Evolutionary conservation across 2,797 vertebrate genomes (phyloP).

Genomic region (Eutrigla gurnardus): DNA sequence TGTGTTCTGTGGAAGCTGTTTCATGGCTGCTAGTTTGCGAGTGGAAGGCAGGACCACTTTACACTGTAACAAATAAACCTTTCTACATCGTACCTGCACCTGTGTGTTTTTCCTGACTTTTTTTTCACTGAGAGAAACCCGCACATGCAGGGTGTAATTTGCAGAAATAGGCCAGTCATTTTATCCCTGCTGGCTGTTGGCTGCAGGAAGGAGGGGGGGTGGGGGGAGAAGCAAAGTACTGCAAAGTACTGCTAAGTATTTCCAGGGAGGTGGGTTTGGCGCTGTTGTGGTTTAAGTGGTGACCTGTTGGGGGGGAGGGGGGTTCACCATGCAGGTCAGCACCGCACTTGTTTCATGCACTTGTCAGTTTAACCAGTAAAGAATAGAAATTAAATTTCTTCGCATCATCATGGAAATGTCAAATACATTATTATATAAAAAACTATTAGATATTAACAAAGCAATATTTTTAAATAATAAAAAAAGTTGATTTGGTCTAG

Average conservation of each 20-base stretch:
- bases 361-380: conserved; percentile 6
- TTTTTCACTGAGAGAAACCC: conserved; percentile 49
- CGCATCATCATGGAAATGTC: not conserved
- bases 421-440: not conserved
- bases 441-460: not conserved
- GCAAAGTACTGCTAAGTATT: conserved; percentile 54
- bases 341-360: conserved; percentile 44
- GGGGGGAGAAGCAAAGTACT: not conserved
- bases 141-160: conserved; percentile 71
- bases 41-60: conserved; percentile 43
- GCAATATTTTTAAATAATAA: not conserved
- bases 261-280: conserved; percentile 39
- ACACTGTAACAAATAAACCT: conserved; percentile 55
- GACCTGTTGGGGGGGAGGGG: conserved; percentile 13
- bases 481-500: conserved; percentile 19
- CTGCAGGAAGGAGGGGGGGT: conserved; percentile 4
- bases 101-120: conserved; percentile 51
- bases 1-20: conserved; percentile 1
- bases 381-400: not conserved
- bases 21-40: conserved; percentile 31
- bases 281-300: conserved; percentile 48
- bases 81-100: conserved; percentile 61
- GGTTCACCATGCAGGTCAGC: conserved; percentile 39
- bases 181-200: conserved; percentile 61
- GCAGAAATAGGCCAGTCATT: conserved; percentile 71